Evolutionary conservation across 2,797 vertebrate species (phyloP).

Genomic region (Enteromius anoplus): DNA sequence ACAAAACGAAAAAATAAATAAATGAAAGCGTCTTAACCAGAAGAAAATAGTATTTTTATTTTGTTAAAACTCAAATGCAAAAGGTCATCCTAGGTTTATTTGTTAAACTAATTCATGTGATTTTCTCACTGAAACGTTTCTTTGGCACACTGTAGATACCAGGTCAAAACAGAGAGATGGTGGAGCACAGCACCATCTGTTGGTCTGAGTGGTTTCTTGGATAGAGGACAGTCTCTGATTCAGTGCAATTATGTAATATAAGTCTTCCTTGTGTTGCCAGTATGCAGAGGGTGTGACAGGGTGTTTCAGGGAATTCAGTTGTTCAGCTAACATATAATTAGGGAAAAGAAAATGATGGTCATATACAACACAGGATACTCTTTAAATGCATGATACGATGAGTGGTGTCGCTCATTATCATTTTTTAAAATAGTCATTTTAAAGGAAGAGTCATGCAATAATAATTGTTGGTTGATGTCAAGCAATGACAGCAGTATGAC

Average conservation of each 20-base stretch:
- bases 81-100: neutral
- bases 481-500: neutral
- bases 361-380: neutral
- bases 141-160: neutral
- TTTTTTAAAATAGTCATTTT: neutral
- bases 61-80: neutral
- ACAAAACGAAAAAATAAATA: neutral
- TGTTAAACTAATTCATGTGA: neutral
- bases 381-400: neutral
- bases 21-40: neutral
- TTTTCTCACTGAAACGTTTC: neutral
- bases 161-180: neutral
- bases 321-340: slow-evolving; percentile 5
- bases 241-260: slow-evolving; percentile 35
- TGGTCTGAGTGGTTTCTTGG: neutral
- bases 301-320: neutral
- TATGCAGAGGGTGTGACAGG: neutral
- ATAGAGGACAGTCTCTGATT: slow-evolving; percentile 15
- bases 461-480: neutral
- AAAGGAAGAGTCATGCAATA: neutral
- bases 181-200: slow-evolving; percentile 47
- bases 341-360: neutral
- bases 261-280: slow-evolving; percentile 13
- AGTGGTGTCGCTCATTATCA: neutral
- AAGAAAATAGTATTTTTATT: neutral